Evolutionary conservation across 2,113 vertebrate genomes (phyloP).

Genomic region (Ochotona curzoniae): DNA sequence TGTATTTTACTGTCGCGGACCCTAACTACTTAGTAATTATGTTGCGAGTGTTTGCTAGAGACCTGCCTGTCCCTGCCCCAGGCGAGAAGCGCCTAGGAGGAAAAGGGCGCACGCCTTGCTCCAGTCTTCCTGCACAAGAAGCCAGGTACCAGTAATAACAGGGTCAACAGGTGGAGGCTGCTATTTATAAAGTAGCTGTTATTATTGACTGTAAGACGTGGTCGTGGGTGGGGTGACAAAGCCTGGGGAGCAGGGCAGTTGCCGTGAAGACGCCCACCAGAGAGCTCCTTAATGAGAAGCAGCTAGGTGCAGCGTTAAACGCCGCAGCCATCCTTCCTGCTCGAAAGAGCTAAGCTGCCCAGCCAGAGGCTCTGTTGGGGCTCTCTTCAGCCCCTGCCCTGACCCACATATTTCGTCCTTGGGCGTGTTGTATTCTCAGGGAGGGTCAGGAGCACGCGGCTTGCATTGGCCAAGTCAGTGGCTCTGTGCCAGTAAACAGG

Average conservation of each 20-base stretch:
- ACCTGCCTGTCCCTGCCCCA: conserved; percentile 63
- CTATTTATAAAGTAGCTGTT: conserved; percentile 89
- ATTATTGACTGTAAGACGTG: conserved; percentile 88
- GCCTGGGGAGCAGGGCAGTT: conserved; percentile 66
- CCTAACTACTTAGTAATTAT: conserved; percentile 76
- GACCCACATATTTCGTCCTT: not conserved
- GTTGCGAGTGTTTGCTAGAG: conserved; percentile 76
- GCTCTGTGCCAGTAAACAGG: not conserved
- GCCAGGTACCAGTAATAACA: conserved; percentile 68
- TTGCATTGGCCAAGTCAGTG: not conserved
- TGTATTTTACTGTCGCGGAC: conserved; percentile 77
- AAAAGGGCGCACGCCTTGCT: conserved; percentile 61
- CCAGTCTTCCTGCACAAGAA: conserved; percentile 75
- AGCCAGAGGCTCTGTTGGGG: fast-evolving
- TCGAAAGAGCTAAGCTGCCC: not conserved
- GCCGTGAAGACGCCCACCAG: conserved; percentile 58
- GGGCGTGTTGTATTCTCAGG: not conserved
- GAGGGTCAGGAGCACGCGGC: no score
- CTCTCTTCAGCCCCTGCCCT: not conserved
- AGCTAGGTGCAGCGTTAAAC: conserved; percentile 71
- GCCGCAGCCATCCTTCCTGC: conserved; percentile 55
- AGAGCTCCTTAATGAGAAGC: conserved; percentile 79
- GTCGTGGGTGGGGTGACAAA: conserved; percentile 85
- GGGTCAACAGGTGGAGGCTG: conserved; percentile 79
- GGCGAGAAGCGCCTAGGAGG: conserved; percentile 22